phyloP scores from a whole-genome alignment of 2,888 invertebrate species.

The Caenorhabditis imperialis region DNA sequence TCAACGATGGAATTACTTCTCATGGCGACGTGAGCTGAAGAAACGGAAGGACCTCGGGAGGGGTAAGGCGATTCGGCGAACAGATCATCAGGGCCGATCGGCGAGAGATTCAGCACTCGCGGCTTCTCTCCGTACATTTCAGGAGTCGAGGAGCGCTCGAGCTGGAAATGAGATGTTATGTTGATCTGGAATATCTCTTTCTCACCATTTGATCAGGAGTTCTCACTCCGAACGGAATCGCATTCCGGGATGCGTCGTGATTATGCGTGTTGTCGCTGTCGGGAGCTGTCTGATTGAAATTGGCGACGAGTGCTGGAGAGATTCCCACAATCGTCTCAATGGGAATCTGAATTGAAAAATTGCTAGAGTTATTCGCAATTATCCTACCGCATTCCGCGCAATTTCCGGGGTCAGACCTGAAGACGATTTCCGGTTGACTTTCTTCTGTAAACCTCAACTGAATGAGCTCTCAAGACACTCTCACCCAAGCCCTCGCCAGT shows the following conservation, averaged over 20 bases:
- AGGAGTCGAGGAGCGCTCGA: conserved; percentile 36
- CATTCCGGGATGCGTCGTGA: conserved; percentile 34
- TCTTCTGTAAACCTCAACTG: conserved; percentile 2
- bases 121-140: conserved; percentile 37
- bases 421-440: conserved; percentile 18
- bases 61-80: conserved; percentile 19
- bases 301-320: conserved; percentile 24
- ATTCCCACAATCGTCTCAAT: conserved; percentile 44
- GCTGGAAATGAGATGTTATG: too few species aligned
- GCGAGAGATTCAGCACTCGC: conserved; percentile 14
- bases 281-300: conserved; percentile 39
- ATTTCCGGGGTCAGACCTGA: conserved; percentile 24
- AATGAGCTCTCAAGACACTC: background rate
- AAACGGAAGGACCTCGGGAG: conserved; percentile 4
- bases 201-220: conserved; percentile 21
- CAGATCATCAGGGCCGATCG: conserved; percentile 39
- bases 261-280: conserved; percentile 50
- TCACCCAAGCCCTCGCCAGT: background rate
- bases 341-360: conserved; percentile 15
- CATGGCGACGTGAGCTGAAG: conserved; percentile 8
- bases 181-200: too few species aligned
- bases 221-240: conserved; percentile 35
- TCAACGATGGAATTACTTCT: conserved; percentile 1
- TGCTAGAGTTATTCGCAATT: background rate
- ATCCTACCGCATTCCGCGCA: conserved; percentile 19